These are phyloP conservation scores for Coleophora flavipennella DNA, from an alignment of 2,888 invertebrate genomes.

Conservation along the genomic window DNA sequence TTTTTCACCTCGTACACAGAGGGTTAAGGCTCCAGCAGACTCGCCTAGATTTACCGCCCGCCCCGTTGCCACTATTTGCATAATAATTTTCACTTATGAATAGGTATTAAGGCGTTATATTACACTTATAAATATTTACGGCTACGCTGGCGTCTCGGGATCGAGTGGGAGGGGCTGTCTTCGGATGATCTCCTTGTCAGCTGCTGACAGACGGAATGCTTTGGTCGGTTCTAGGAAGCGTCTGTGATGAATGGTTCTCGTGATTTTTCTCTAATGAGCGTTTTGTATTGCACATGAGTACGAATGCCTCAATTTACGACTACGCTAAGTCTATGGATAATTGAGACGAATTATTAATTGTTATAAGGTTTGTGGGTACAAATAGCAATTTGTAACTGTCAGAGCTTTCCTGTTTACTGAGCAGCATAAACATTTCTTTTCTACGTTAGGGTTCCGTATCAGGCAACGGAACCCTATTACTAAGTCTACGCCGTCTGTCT, in stretches of 20 bases:
- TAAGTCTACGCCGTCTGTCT: too few species aligned
- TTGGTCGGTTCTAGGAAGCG: constrained; percentile 39
- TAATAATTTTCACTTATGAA: constrained; percentile 73
- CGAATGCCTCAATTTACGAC: constrained; percentile 26
- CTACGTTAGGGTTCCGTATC: too few species aligned
- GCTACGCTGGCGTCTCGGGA: constrained; percentile 31
- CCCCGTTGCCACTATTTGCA: constrained; percentile 63
- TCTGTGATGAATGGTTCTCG: constrained; percentile 43
- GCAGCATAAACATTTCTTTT: too few species aligned
- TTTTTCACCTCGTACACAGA: too few species aligned
- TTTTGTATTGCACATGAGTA: constrained; percentile 32
- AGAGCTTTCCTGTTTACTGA: too few species aligned
- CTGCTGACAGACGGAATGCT: constrained; percentile 44
- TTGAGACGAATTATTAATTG: too few species aligned
- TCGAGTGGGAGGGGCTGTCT: constrained; percentile 41
- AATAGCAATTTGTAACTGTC: too few species aligned
- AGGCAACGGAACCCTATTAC: too few species aligned
- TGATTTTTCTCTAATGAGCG: constrained; percentile 44
- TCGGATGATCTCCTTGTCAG: constrained; percentile 52
- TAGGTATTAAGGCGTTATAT: constrained; percentile 67
- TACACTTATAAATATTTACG: constrained; percentile 68
- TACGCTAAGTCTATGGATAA: background rate
- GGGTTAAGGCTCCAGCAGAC: constrained; percentile 44
- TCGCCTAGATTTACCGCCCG: constrained; percentile 45
- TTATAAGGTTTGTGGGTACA: too few species aligned